Percentiles rank a stretch among this genome's conserved stretches.
phyloP scores from a whole-genome alignment of 2,888 invertebrate genomes.

The Rhaphigaster nebulosa region DNA sequence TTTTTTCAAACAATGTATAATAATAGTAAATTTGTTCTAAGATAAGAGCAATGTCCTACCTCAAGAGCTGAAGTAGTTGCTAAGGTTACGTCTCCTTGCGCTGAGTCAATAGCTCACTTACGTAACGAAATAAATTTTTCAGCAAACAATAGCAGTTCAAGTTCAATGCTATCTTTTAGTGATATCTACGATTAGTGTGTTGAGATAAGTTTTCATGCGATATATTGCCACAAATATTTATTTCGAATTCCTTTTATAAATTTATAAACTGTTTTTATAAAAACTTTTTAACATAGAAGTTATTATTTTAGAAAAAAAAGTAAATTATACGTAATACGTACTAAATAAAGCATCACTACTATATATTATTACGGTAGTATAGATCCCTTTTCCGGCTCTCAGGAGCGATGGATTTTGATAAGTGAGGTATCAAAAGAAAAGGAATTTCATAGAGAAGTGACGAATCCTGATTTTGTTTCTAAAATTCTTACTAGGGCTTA shows the following conservation, averaged over 20 bases:
- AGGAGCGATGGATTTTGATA: too few species aligned
- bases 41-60: not conserved
- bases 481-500: too few species aligned
- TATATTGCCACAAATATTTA: not conserved
- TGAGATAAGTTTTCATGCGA: not conserved
- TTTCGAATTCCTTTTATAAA: not conserved
- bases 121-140: not conserved
- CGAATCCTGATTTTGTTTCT: too few species aligned
- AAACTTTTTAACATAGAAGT: too few species aligned
- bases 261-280: too few species aligned
- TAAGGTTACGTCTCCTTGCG: not conserved
- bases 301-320: too few species aligned
- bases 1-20: not conserved
- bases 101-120: not conserved
- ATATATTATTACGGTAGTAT: too few species aligned
- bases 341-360: too few species aligned
- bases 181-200: not conserved
- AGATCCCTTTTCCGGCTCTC: too few species aligned
- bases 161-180: not conserved
- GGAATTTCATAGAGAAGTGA: too few species aligned
- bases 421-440: too few species aligned
- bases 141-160: slow-evolving; percentile 8
- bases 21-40: not conserved
- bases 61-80: not conserved
- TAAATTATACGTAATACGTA: too few species aligned